Percentiles rank a stretch among this genome's conserved stretches.
These are phyloP conservation scores for Lasius platythorax DNA, from an alignment of 2,888 invertebrate genomes.

Conservation along the genomic window DNA sequence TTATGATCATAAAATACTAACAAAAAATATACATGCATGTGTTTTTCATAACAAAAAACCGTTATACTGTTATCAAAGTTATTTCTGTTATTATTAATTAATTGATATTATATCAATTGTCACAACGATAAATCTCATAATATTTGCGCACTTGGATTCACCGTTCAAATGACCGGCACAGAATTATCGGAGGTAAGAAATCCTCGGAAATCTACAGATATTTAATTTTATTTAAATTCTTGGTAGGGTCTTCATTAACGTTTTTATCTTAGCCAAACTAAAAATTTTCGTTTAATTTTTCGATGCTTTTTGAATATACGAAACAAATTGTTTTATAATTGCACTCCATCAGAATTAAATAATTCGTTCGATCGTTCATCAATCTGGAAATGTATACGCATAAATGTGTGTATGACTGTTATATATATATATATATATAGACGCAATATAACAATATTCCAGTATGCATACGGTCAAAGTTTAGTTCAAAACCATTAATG, in stretches of 20 bases:
- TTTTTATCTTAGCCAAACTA: constrained; percentile 78
- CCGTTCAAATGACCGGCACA: constrained; percentile 76
- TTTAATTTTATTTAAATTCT: constrained; percentile 69
- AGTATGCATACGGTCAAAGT: background rate
- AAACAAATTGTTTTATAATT: background rate
- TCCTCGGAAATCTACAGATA: constrained; percentile 72
- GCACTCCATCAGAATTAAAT: background rate
- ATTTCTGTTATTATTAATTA: too few relatives aligned
- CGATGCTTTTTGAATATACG: background rate
- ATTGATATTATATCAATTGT: too few relatives aligned
- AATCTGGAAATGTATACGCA: background rate
- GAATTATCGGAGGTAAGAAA: constrained; percentile 77
- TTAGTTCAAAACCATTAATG: constrained; percentile 27
- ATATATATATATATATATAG: background rate
- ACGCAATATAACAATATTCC: background rate
- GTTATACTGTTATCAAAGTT: too few relatives aligned
- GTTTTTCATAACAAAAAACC: too few relatives aligned
- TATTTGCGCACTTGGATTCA: constrained; percentile 43
- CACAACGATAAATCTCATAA: too few relatives aligned
- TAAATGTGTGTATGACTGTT: background rate
- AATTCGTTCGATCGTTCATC: background rate
- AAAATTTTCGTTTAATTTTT: constrained; percentile 29
- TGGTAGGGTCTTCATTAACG: constrained; percentile 66
- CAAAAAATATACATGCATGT: too few relatives aligned
- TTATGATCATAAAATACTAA: too few relatives aligned